Conservation (phyloP, 1,140 invertebrate genomes). For the Geopemphigus sp. region DNA sequence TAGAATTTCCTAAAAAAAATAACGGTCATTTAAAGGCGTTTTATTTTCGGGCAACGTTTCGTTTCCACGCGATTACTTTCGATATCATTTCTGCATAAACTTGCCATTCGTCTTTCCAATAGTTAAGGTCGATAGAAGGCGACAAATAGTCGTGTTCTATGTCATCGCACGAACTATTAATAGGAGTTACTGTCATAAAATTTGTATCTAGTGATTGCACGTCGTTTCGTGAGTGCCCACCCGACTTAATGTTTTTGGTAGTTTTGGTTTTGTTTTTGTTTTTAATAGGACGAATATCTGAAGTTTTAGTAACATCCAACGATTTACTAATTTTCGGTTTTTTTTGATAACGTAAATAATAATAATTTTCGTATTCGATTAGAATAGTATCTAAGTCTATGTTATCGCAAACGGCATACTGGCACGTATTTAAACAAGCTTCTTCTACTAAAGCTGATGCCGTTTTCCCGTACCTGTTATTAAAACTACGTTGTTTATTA, state of each 20-base stretch:
- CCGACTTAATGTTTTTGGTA: constrained; percentile 50
- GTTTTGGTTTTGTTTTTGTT: constrained; percentile 52
- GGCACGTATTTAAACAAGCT: constrained; percentile 65
- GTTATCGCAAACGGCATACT: constrained; percentile 83
- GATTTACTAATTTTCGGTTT: constrained; percentile 76
- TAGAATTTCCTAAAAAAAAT: constrained; percentile 63
- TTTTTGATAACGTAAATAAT: constrained; percentile 79
- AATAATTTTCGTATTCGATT: constrained; percentile 85
- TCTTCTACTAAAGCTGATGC: constrained; percentile 62
- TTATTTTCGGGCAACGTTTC: not conserved
- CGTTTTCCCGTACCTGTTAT: constrained; percentile 39
- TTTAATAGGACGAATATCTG: constrained; percentile 54
- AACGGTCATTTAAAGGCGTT: constrained; percentile 50
- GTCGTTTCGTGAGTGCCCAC: not conserved
- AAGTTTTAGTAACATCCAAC: constrained; percentile 51
- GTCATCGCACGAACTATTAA: not conserved
- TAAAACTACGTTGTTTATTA: not conserved
- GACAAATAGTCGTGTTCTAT: constrained; percentile 54
- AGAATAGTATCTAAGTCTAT: constrained; percentile 83
- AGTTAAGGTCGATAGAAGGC: constrained; percentile 57
- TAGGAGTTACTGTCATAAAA: constrained; percentile 17
- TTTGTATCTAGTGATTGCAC: not conserved
- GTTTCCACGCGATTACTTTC: constrained; percentile 53
- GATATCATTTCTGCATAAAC: constrained; percentile 62
- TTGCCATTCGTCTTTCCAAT: constrained; percentile 57